phyloP scores from a whole-genome alignment of 2,888 invertebrate species.

The Drosophila austrosaltans region DNA sequence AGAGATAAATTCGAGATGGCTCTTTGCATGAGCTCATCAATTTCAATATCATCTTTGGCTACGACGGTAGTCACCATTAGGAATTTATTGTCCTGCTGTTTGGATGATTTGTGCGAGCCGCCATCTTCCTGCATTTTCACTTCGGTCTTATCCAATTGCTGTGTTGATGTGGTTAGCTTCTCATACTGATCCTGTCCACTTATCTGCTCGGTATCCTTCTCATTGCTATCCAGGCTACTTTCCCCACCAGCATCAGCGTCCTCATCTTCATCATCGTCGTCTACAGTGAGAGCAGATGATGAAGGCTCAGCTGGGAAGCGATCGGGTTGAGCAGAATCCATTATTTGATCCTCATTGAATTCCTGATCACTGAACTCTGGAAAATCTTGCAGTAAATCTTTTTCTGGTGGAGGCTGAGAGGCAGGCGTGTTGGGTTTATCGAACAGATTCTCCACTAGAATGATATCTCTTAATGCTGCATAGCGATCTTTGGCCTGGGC shows the following conservation, averaged over 20 bases:
- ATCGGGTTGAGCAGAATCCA: conserved; percentile 74
- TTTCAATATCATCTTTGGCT: conserved; percentile 83
- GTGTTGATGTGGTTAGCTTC: conserved; percentile 74
- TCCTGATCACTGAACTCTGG: conserved; percentile 78
- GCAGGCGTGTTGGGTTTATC: conserved; percentile 83
- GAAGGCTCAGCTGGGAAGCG: conserved; percentile 76
- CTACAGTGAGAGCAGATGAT: conserved; percentile 78
- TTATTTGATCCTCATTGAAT: conserved; percentile 82
- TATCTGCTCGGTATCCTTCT: conserved; percentile 70
- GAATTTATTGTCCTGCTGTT: conserved; percentile 73
- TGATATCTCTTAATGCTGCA: conserved; percentile 91
- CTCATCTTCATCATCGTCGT: conserved; percentile 80
- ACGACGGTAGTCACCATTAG: conserved; percentile 64
- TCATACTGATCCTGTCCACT: conserved; percentile 76
- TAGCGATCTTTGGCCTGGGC: conserved; percentile 88
- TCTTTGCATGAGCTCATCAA: conserved; percentile 83
- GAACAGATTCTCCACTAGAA: conserved; percentile 86
- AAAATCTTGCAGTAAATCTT: conserved; percentile 79
- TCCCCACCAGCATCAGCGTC: conserved; percentile 80
- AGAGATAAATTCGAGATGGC: conserved; percentile 83
- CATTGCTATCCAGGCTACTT: conserved; percentile 81
- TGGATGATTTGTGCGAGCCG: conserved; percentile 35
- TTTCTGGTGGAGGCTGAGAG: conserved; percentile 48
- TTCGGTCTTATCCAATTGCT: conserved; percentile 61
- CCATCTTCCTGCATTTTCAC: conserved; percentile 46